phyloP scores from a whole-genome alignment of 1,140 invertebrate genomes.

The Ditylenchus dipsaci region DNA sequence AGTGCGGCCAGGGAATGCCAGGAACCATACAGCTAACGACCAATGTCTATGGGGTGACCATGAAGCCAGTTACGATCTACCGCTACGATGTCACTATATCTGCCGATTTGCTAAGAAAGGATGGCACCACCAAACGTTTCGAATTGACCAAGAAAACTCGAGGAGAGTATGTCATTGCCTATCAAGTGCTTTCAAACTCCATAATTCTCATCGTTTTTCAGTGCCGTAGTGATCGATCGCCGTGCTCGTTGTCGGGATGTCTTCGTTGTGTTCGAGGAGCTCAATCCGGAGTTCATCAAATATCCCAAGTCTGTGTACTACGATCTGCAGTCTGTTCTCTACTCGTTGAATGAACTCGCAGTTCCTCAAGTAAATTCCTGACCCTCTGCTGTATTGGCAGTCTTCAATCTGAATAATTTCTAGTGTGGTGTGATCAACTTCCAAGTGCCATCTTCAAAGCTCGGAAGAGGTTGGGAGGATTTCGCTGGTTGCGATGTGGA shows the following conservation, averaged over 20 bases:
- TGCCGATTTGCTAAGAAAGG: not conserved
- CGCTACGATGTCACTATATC: slow-evolving; percentile 9
- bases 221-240: slow-evolving; percentile 2
- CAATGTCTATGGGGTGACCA: slow-evolving; percentile 1
- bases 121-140: not conserved
- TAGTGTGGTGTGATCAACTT: too few species aligned
- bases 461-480: not conserved
- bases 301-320: slow-evolving; percentile 1
- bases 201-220: not conserved
- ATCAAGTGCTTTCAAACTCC: not conserved
- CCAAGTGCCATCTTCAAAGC: too few species aligned
- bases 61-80: slow-evolving; percentile 11
- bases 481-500: slow-evolving; percentile 1
- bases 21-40: slow-evolving; percentile 6
- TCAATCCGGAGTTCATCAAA: slow-evolving; percentile 5
- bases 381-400: too few species aligned
- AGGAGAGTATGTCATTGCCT: slow-evolving; percentile 8
- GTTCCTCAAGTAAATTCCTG: slow-evolving; percentile 2
- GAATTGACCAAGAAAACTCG: slow-evolving; percentile 9
- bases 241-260: not conserved
- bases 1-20: not conserved
- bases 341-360: slow-evolving; percentile 1
- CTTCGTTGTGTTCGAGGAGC: not conserved
- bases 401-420: too few species aligned
- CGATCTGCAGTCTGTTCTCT: slow-evolving; percentile 12